Base-by-base conservation (phyloP, 2,888 invertebrate species). In the Drosophila cracens region DNA sequence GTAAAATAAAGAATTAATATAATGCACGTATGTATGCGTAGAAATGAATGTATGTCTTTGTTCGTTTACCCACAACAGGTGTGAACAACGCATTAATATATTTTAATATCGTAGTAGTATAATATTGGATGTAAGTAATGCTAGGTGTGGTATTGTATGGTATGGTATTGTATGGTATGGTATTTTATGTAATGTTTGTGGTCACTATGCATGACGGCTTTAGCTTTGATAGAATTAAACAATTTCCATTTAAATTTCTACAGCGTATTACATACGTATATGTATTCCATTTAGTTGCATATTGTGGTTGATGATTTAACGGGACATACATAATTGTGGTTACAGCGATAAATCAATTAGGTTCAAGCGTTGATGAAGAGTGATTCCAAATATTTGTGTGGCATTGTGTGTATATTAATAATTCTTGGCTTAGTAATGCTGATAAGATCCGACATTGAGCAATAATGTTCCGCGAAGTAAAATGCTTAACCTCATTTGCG, bases 11-110 rank as follows among this genome's bases (percentile, higher is more conserved):
- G 53, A 71, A 63, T 76, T 76, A 63, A 74, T 74, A 52, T 67
- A 52, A 72, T 66, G 60, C 73, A 62, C 60, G 36, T 66, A 61
- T 49, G 48, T 61, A 46, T 61, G 77, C 75, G 70, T 75, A 58
- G 76, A 76, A 76, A 65, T 76, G 34, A 79, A 76, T 70, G 64
- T 76, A 77, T 75, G 70, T 60, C 73, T 74, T 69, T 71, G 48
- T 62, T 70, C 77, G 64, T 64, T 76, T 58, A 72, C 78, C 70
- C 40, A 72, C 78, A 70, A 74, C 56, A 53, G 46, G 58, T 65
- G 36, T 60, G 78, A 78, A 66, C 73, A 76, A 61, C 66, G 74
- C 74, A 76, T 56, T 16, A 36, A 36, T 36, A 61, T 71, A 61
- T 72, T 65, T 65, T 72, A 75, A 76, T 76, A 76, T 78, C 74